A percentile compares a stretch with the other conserved stretches of the same genome.
These are phyloP conservation scores for Acanthurus leucopareius DNA, from an alignment of 2,797 vertebrate genomes.

Conservation along the genomic window DNA sequence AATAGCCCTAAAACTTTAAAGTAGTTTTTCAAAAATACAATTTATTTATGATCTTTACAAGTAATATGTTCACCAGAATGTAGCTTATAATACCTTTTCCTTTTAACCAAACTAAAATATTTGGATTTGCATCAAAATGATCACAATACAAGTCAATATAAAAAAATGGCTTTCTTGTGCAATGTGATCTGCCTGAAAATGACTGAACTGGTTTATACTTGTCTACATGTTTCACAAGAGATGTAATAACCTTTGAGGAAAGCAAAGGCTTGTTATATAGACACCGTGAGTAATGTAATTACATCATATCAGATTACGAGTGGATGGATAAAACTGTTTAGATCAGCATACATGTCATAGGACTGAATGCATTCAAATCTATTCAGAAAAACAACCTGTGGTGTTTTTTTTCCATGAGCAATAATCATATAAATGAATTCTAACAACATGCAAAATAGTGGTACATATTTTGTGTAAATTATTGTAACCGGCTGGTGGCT, in stretches of 20 bases:
- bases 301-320: constrained; percentile 13
- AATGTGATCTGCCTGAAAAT: not conserved
- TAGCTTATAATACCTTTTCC: not conserved
- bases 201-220: not conserved
- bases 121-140: not conserved
- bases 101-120: not conserved
- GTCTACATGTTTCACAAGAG: not conserved
- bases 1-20: not conserved
- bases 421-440: not conserved
- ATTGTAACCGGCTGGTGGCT: not conserved
- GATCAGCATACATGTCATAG: constrained; percentile 13
- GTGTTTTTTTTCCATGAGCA: not conserved
- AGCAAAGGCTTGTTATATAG: not conserved
- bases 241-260: not conserved
- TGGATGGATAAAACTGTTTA: constrained; percentile 4
- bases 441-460: not conserved
- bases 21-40: not conserved
- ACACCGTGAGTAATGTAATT: constrained; percentile 9
- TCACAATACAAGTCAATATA: not conserved
- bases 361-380: not conserved
- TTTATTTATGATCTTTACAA: no score
- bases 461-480: not conserved
- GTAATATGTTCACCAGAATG: not conserved
- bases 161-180: not conserved
- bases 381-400: not conserved